phyloP scores from a whole-genome alignment of 2,113 vertebrate species.

The Syngnathus floridae region DNA sequence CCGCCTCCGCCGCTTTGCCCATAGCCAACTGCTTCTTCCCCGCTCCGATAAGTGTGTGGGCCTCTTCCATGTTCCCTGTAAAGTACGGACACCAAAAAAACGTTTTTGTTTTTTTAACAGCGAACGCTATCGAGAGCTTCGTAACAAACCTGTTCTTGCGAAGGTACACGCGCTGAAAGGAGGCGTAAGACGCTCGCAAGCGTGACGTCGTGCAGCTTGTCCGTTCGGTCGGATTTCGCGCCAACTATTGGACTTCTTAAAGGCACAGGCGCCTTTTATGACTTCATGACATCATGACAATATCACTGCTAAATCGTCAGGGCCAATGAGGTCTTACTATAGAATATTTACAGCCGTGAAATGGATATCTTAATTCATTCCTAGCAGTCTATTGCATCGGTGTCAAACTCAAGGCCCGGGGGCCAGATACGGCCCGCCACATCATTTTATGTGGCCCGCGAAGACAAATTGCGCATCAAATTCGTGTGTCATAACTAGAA shows the following conservation, averaged over 20 bases:
- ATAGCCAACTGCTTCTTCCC: conserved; percentile 87
- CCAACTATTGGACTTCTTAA: conserved; percentile 53
- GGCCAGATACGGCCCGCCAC: too few species aligned
- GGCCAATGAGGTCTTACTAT: too few species aligned
- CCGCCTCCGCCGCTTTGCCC: conserved; percentile 83
- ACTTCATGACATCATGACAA: background rate
- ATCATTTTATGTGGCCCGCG: too few species aligned
- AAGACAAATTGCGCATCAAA: too few species aligned
- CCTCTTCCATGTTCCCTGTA: conserved; percentile 72
- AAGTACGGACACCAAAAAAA: background rate
- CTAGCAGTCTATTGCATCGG: too few species aligned
- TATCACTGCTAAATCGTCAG: background rate
- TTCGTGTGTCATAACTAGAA: too few species aligned
- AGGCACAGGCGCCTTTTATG: conserved; percentile 26
- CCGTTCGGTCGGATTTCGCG: conserved; percentile 52
- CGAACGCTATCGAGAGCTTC: too few species aligned
- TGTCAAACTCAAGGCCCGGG: too few species aligned
- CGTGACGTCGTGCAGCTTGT: background rate
- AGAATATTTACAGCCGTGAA: too few species aligned
- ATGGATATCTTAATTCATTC: too few species aligned
- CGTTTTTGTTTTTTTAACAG: too few species aligned
- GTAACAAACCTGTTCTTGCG: background rate
- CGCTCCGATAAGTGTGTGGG: conserved; percentile 81
- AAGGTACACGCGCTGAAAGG: background rate
- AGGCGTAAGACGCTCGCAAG: background rate